A percentile compares a stretch with the other conserved stretches of the same genome.
Conservation (phyloP, 2,113 vertebrate species). For the Phyllopteryx taeniolatus region DNA sequence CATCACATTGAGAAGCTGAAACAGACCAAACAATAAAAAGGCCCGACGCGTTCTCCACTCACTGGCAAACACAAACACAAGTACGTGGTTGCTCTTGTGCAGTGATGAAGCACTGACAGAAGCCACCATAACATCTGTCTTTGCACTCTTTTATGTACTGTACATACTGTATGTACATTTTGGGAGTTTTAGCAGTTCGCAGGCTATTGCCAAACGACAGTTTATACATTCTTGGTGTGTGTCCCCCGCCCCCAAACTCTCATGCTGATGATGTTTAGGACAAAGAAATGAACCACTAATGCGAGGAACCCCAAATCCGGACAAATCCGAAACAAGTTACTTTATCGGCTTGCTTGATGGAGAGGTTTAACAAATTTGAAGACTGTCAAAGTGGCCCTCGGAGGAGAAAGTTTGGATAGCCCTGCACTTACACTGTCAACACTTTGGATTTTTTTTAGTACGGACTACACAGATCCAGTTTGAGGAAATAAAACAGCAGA, state of each 20-base stretch:
- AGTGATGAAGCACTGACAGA: constrained; percentile 19
- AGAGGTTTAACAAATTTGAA: too few species aligned
- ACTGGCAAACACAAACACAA: constrained; percentile 30
- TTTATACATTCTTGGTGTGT: not conserved
- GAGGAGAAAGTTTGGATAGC: not conserved
- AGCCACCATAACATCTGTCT: not conserved
- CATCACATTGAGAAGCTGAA: constrained; percentile 92
- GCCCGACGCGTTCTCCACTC: constrained; percentile 18
- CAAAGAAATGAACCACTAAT: not conserved
- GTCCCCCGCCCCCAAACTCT: not conserved
- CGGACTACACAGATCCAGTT: not conserved
- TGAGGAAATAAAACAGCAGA: too few species aligned
- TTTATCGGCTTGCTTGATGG: too few species aligned
- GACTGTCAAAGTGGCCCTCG: too few species aligned
- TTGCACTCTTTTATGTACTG: not conserved
- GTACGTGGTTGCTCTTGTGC: constrained; percentile 9
- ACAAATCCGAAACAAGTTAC: too few species aligned
- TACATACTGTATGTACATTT: not conserved
- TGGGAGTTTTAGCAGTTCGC: not conserved
- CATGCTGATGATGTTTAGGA: not conserved
- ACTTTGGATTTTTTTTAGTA: not conserved
- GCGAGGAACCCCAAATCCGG: not conserved
- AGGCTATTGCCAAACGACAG: not conserved
- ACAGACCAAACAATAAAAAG: constrained; percentile 79
- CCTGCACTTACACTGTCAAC: not conserved